Base-by-base conservation (phyloP, 2,113 vertebrate genomes). In the Corvus hawaiiensis region DNA sequence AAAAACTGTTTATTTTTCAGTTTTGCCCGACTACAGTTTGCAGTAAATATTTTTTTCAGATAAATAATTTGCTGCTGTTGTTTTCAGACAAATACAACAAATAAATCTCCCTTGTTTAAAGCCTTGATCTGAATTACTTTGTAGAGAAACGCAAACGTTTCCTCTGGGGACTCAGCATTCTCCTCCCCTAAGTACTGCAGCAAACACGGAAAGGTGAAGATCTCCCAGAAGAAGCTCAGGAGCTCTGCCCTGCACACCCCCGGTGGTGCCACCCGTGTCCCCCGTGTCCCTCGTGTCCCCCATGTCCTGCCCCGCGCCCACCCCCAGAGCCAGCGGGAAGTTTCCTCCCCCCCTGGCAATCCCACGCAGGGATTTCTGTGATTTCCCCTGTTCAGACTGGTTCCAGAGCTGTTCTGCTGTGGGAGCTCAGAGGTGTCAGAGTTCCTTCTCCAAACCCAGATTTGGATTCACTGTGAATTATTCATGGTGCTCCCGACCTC, bases 331-430 rank as follows among this genome's bases (percentile, higher is more conserved):
- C 48, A 8, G 4, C 0, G 16, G 66, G 71, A 39, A 7, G 21
- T 66, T 22, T 26, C n/a, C 19, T n/a, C 44, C 68, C 44, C 37
- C 64, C 71, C 56, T 19, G 32, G 32, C 43, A 22, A 28, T 39
- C 48, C 59, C 11, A 3, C 1, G 0, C 2, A 0, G 62, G 1
- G 7, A n/a, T 19, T 48, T 48, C 30, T 48, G 61, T 28, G 43
- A 19, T 30, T 37, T 52, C 20, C 11, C 27, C 26, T 39, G 10
- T 10, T 73, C 18, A 16, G 11, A 21, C 27, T 1, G 16, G 14
- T 46, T 58, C 13, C 73, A 41, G 54, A 54, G 55, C 46, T 43
- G 7, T 39, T 30, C 15, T 69, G 66, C 49, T 49, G 30, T 30
- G 43, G 73, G 15, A 12, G 41, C 46, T 54, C 61, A 5, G 59